Evolutionary conservation across 1,140 invertebrate genomes (phyloP), one percentile per base, ranked within the genome.

Genomic region (Sycobia sp.): DNA sequence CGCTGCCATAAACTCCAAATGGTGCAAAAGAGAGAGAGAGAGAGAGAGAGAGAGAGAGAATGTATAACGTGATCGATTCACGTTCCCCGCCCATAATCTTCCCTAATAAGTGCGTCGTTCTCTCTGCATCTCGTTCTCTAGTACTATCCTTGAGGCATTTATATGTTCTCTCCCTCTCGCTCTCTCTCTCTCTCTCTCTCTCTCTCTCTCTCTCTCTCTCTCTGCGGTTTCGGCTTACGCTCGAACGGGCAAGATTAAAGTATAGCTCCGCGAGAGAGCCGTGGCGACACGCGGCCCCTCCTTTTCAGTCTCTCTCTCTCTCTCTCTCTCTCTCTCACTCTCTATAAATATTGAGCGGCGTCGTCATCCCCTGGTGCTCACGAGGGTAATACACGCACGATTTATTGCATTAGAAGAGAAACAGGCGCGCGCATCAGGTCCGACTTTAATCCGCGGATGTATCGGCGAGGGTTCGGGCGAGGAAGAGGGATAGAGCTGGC

Each of bases 161-260:
- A n/a, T n/a, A n/a, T n/a, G n/a, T n/a, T n/a, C n/a, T n/a, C n/a
- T n/a, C n/a, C n/a, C n/a, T n/a, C n/a, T n/a, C n/a, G n/a, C n/a
- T n/a, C n/a, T n/a, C n/a, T n/a, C n/a, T n/a, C n/a, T n/a, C n/a
- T n/a, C n/a, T n/a, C n/a, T n/a, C n/a, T n/a, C n/a, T n/a, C n/a
- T n/a, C n/a, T n/a, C n/a, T n/a, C n/a, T n/a, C n/a, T 53, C 16
- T 22, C 7, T 53, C 16, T 22, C 29, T 22, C 43, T 36, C 44
- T 13, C 10, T 22, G 39, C n/a, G 38, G 59, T 36, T 39, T 62
- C 23, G 41, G 32, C 41, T 55, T 49, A 62, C 60, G 51, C 60
- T 55, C 34, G 60, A 62, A 55, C 51, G 43, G 44, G 32, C 51
- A 49, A 47, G 50, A 55, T 55, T 62, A 62, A 62, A 62, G 51